Evolutionary conservation across 1,140 invertebrate genomes (phyloP).

Genomic region (Achatina immaculata): DNA sequence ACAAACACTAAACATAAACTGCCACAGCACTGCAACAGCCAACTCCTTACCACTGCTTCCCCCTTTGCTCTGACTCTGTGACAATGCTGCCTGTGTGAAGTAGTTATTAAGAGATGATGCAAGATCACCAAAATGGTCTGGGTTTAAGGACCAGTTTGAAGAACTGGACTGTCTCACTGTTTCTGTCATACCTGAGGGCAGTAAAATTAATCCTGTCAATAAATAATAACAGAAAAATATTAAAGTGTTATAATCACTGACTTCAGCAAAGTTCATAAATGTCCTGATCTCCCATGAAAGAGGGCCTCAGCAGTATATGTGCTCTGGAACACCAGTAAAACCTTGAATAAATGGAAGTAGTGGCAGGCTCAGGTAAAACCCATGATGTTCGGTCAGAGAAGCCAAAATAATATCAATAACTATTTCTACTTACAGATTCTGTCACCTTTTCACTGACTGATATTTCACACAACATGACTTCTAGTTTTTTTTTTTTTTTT

Average conservation of each 20-base stretch:
- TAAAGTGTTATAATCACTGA: background rate
- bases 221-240: background rate
- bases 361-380: too few species aligned
- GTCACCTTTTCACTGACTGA: too few species aligned
- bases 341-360: too few species aligned
- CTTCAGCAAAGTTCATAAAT: too few species aligned
- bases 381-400: too few species aligned
- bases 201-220: background rate
- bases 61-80: constrained; percentile 40
- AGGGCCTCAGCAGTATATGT: too few species aligned
- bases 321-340: too few species aligned
- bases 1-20: background rate
- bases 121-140: constrained; percentile 68
- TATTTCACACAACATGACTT: too few species aligned
- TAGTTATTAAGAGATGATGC: constrained; percentile 69
- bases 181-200: constrained; percentile 66
- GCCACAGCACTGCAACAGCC: background rate
- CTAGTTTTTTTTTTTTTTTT: too few species aligned
- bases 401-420: too few species aligned
- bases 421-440: too few species aligned
- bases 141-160: constrained; percentile 65
- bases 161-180: constrained; percentile 65
- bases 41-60: constrained; percentile 19
- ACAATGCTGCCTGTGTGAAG: constrained; percentile 62
- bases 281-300: too few species aligned